A percentile compares a stretch with the other conserved stretches of the same genome.
phyloP scores from a whole-genome alignment of 64 coral and sea anemone genomes.

The Actinia equina region DNA sequence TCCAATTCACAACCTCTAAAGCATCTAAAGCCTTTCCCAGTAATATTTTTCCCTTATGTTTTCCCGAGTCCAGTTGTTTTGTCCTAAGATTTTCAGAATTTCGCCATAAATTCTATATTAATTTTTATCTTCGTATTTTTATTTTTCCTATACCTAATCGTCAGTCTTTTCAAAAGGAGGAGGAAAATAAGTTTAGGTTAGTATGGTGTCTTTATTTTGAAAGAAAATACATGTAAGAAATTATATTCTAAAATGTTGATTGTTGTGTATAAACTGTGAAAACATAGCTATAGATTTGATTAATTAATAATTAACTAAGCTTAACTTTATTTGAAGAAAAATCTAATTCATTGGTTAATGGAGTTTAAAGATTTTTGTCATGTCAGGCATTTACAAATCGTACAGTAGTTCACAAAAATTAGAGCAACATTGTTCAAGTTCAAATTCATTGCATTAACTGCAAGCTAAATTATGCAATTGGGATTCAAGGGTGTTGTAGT shows the following conservation, averaged over 20 bases:
- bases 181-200: conserved; percentile 58
- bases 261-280: too few species aligned
- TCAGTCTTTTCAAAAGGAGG: conserved; percentile 45
- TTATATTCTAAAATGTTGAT: not conserved
- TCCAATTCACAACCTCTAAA: not conserved
- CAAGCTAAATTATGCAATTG: too few species aligned
- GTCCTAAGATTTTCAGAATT: not conserved
- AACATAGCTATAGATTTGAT: not conserved
- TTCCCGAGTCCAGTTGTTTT: not conserved
- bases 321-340: not conserved
- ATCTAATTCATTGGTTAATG: too few species aligned
- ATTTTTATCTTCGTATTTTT: not conserved
- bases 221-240: not conserved
- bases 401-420: too few species aligned
- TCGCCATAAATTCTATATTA: not conserved
- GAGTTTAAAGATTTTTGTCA: too few species aligned
- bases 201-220: not conserved
- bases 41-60: too few species aligned
- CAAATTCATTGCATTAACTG: too few species aligned
- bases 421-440: too few species aligned
- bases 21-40: not conserved
- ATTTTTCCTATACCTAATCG: not conserved
- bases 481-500: too few species aligned
- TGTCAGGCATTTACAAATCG: too few species aligned
- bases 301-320: not conserved